Base-by-base conservation (phyloP, 1,140 invertebrate species). In the Sycophila sp. region DNA sequence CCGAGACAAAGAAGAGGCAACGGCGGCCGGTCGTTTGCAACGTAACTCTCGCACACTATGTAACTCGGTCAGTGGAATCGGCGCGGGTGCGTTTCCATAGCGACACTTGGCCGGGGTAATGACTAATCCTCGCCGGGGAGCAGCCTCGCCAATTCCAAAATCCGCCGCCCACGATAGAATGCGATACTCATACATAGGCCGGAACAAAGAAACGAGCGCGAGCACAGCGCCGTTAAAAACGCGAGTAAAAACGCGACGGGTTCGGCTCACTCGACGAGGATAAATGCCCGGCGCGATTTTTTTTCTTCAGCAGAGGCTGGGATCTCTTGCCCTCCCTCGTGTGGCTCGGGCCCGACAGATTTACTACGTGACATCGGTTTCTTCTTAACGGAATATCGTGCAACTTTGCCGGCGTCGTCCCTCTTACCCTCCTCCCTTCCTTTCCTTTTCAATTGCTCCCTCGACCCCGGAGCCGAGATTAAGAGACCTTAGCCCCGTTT, bases 291-390 rank as follows among this genome's bases (percentile, higher is more conserved):
- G 30, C 51, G 49, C 59, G 68, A 70, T 70, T 64, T 64, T 47
- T 60, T 69, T 69, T n/a, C 63, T 69, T 63, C 59, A 55, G 30
- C 58, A 42, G 30, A 45, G 56, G 56, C 45, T 62, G 53, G n/a
- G 69, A 66, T 76, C 60, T 74, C 49, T 68, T 10, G n/a, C 24
- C 34, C 26, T 15, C 38, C 19, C 11, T 34, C 19, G n/a, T n/a
- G n/a, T n/a, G n/a, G n/a, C n/a, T n/a, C n/a, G n/a, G n/a, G n/a
- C n/a, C 11, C 24, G 49, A 53, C 11, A 77, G 74, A 77, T 77
- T 77, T 77, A 82, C 77, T 71, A 74, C 69, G 71, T 77, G 80
- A 81, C 81, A 81, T 80, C 75, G 77, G 75, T 82, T 82, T 80
- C 80, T 81, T 81, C 78, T 82, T 82, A 82, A 75, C 76, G 72